Conservation (phyloP, 1,140 invertebrate genomes). For the Meteorus sp. region DNA sequence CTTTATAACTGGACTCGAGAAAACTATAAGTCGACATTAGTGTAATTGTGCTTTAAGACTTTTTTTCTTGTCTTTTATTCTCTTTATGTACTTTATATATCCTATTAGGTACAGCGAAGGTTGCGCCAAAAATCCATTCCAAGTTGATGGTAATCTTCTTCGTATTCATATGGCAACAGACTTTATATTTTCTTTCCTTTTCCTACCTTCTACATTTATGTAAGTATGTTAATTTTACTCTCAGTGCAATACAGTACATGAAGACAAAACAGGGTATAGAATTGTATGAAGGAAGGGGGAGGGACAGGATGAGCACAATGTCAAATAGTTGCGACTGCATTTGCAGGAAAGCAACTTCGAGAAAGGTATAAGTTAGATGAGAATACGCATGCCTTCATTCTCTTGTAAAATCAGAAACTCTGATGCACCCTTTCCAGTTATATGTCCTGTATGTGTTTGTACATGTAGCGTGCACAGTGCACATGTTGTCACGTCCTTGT, state of each 20-base stretch:
- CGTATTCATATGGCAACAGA: too few species aligned
- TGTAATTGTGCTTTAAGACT: constrained; percentile 51
- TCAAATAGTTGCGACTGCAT: constrained; percentile 38
- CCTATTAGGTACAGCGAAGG: background rate
- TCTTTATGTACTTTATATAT: background rate
- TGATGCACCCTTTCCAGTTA: too few species aligned
- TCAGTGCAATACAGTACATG: too few species aligned
- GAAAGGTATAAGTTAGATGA: constrained; percentile 5
- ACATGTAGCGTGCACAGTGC: too few species aligned
- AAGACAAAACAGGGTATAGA: too few species aligned
- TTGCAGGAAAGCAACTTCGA: constrained; percentile 5
- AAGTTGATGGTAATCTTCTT: too few species aligned
- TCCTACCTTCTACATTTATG: too few species aligned
- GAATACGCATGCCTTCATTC: constrained; percentile 37
- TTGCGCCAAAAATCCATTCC: too few species aligned
- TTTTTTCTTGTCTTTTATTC: constrained; percentile 23
- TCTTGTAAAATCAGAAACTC: constrained; percentile 13
- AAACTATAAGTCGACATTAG: constrained; percentile 55
- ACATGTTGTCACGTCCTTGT: too few species aligned
- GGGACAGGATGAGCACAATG: constrained; percentile 21
- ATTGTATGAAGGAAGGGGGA: background rate
- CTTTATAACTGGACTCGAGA: constrained; percentile 22
- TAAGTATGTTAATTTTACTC: too few species aligned
- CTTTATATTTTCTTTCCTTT: too few species aligned
- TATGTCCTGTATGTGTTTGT: too few species aligned